A percentile compares a stretch with the other conserved stretches of the same genome.
phyloP scores from a whole-genome alignment of 2,888 invertebrate genomes.

The Drosophila gaucha region DNA sequence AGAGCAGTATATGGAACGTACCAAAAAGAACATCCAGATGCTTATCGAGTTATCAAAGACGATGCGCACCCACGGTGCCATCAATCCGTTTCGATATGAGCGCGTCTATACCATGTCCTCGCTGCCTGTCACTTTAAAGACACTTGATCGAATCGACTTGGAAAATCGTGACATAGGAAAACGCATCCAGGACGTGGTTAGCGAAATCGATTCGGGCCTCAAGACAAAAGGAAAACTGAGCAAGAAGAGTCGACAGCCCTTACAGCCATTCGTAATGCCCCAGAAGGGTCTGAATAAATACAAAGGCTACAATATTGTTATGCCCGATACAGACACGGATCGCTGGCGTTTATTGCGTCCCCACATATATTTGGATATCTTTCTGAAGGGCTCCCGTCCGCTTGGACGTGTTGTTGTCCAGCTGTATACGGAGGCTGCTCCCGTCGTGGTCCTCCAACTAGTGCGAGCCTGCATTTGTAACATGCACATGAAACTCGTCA shows the following conservation, averaged over 20 bases:
- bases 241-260: neutral
- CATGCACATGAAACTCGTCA: conserved; percentile 39
- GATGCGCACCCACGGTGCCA: conserved; percentile 58
- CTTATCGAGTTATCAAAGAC: conserved; percentile 43
- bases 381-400: conserved; percentile 56
- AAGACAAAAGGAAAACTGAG: neutral
- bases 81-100: conserved; percentile 53
- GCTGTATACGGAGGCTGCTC: conserved; percentile 75
- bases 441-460: conserved; percentile 67
- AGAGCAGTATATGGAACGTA: conserved; percentile 35
- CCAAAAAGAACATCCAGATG: conserved; percentile 53
- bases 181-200: conserved; percentile 40
- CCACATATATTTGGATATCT: conserved; percentile 68
- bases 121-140: conserved; percentile 16
- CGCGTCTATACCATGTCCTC: conserved; percentile 23
- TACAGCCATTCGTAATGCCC: conserved; percentile 16
- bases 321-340: conserved; percentile 46
- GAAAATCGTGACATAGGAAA: conserved; percentile 48
- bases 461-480: conserved; percentile 53
- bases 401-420: conserved; percentile 69
- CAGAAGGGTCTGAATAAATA: conserved; percentile 48
- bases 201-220: conserved; percentile 52
- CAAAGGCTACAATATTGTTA: conserved; percentile 27
- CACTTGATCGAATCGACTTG: conserved; percentile 44
- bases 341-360: conserved; percentile 65